A percentile compares a stretch with the other conserved stretches of the same genome.
Evolutionary conservation across 2,888 invertebrate genomes (phyloP).

Genomic region (Eupeodes latifasciatus): DNA sequence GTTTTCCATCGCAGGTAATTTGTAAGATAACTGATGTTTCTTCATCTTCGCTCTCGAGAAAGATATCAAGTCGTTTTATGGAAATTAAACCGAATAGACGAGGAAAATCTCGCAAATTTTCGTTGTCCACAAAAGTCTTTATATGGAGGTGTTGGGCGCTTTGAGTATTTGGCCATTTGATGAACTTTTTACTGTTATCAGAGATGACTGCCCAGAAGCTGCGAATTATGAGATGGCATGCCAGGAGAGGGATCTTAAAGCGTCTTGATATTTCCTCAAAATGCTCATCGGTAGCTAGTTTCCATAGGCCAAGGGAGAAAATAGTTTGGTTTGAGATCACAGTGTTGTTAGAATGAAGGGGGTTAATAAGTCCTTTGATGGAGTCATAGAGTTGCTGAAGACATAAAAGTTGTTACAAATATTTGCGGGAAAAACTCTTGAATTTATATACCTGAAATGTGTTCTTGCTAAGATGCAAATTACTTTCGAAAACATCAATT

Average conservation of each 20-base stretch:
- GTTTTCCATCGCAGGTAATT: conserved; percentile 81
- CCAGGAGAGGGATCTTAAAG: conserved; percentile 80
- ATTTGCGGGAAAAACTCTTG: too few species aligned
- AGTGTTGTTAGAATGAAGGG: conserved; percentile 68
- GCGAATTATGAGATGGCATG: conserved; percentile 81
- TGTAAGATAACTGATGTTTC: conserved; percentile 82
- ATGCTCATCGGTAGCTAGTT: conserved; percentile 82
- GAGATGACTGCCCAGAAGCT: conserved; percentile 82
- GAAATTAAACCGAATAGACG: conserved; percentile 81
- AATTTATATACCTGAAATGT: conserved; percentile 79
- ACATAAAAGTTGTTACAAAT: neutral
- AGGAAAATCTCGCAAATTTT: conserved; percentile 78
- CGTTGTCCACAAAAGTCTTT: conserved; percentile 77
- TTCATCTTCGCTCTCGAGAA: conserved; percentile 81
- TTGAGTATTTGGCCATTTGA: conserved; percentile 82
- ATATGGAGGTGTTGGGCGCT: conserved; percentile 79
- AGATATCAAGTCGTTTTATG: conserved; percentile 81
- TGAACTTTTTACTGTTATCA: conserved; percentile 81
- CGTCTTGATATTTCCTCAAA: conserved; percentile 82
- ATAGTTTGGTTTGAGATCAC: conserved; percentile 80
- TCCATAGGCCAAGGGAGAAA: conserved; percentile 82
- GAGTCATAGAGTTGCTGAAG: conserved; percentile 51
- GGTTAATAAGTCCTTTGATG: conserved; percentile 43
- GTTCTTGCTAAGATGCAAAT: conserved; percentile 81
- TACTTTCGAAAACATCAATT: conserved; percentile 80